Conservation (phyloP, 2,888 invertebrate species). For the Schizaphis graminum region DNA sequence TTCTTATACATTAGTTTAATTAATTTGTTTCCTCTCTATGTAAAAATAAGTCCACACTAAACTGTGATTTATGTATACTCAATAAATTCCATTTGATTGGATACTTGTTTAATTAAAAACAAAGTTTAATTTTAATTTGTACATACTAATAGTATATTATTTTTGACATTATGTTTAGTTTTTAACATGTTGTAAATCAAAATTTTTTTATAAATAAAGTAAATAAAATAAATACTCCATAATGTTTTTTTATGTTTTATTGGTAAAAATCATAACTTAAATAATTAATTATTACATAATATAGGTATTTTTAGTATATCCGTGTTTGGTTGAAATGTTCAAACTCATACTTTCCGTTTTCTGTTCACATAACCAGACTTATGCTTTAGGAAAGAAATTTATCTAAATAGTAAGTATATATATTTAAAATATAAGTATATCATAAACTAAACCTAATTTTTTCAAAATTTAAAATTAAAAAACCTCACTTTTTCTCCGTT, state of each 20-base stretch:
- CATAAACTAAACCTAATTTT: background rate
- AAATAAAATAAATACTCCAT: background rate
- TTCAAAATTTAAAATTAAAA: background rate
- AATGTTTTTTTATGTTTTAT: constrained; percentile 18
- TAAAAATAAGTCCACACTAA: background rate
- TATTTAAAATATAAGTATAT: constrained; percentile 9
- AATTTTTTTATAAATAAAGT: background rate
- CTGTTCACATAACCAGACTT: constrained; percentile 16
- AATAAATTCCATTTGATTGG: background rate
- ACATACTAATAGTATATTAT: constrained; percentile 28
- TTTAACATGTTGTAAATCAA: background rate
- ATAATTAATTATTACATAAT: constrained; percentile 50
- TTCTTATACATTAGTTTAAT: background rate
- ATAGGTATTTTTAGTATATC: constrained; percentile 41
- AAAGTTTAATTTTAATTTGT: constrained; percentile 18
- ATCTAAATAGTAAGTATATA: constrained; percentile 66
- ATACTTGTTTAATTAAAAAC: constrained; percentile 20
- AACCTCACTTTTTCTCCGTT: constrained; percentile 68
- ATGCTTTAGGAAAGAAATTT: constrained; percentile 68
- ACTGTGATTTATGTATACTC: constrained; percentile 43
- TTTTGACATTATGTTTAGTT: background rate
- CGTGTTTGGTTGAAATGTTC: constrained; percentile 7
- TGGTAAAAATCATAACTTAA: constrained; percentile 50
- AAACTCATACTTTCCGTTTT: constrained; percentile 43
- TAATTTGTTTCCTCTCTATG: background rate